Evolutionary conservation across 37 sponge, comb jelly and placozoan genomes (phyloP), one percentile per base, ranked within the genome.

Genomic region (Lycopodina hypogea): DNA sequence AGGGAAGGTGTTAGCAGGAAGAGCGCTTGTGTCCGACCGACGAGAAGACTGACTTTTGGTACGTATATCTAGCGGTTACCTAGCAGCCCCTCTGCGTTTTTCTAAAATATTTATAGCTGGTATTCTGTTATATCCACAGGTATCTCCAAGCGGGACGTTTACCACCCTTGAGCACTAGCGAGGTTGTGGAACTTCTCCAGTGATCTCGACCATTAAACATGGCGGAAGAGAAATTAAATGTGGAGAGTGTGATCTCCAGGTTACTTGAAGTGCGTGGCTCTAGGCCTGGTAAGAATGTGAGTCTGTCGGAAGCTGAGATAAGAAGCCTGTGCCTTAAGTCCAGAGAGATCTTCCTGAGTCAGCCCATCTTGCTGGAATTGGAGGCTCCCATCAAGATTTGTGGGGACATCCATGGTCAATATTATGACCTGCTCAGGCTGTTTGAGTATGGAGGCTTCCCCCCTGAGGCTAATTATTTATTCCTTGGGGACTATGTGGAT

Each of bases 391-490:
- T 95, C 28, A 95, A 95, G 74, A 95, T 95, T 28, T 95, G 96
- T 68, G 96, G 96, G 28, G 96, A 96, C 77, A 93, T 96, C 29
- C 96, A 96, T 77, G 96, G 96, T 0, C 96, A 96, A 83, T 96
- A 96, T 65, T 96, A 96, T 51, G 96, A 96, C 71, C 81, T 96
- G 41, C 62, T 96, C 62, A 65, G 96, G 56, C 77, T 96, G 36
- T 96, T 96, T 72, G 96, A 96, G 77, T 96, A 96, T 68, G 96
- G 96, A 53, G 96, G 96, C 0, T 96, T 96, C 57, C 96, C 96
- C 18, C 96, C 96, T 1, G 96, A 96, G 56, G 90, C 94, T 28
- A 96, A 96, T 75, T 96, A 96, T 81, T 81, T 96, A 14, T 96
- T 96, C 63, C 66, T 96, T 4, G 96, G 96, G 7, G 96, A 96